Conservation (phyloP, 2,797 vertebrate genomes). For the Muscicapa striata region DNA sequence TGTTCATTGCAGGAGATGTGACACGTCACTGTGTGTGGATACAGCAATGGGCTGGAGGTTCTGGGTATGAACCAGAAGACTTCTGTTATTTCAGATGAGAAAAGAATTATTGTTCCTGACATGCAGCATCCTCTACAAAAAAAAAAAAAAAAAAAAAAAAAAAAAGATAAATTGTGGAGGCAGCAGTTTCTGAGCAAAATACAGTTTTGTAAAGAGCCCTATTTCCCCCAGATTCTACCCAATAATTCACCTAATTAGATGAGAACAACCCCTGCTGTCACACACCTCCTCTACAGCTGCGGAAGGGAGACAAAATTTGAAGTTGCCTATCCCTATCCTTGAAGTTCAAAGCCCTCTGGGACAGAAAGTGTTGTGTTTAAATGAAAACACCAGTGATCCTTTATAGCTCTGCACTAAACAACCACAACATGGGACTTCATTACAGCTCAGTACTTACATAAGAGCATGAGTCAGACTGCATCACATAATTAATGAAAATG, state of each 20-base stretch:
- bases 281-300: neutral
- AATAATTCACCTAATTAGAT: neutral
- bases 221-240: neutral
- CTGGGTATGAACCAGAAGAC: neutral
- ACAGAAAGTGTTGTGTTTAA: neutral
- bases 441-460: neutral
- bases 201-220: neutral
- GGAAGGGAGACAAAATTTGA: neutral
- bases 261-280: neutral
- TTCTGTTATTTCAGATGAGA: neutral
- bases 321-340: neutral
- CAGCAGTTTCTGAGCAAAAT: neutral
- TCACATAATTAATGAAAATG: neutral
- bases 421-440: neutral
- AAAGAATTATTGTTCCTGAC: neutral
- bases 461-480: neutral
- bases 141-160: neutral
- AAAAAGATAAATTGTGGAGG: neutral
- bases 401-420: neutral
- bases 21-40: neutral
- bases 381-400: neutral
- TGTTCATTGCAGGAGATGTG: neutral
- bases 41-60: neutral
- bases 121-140: neutral
- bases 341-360: neutral